Evolutionary conservation across 2,113 vertebrate species (phyloP).

Genomic region (Eurystomus gularis): DNA sequence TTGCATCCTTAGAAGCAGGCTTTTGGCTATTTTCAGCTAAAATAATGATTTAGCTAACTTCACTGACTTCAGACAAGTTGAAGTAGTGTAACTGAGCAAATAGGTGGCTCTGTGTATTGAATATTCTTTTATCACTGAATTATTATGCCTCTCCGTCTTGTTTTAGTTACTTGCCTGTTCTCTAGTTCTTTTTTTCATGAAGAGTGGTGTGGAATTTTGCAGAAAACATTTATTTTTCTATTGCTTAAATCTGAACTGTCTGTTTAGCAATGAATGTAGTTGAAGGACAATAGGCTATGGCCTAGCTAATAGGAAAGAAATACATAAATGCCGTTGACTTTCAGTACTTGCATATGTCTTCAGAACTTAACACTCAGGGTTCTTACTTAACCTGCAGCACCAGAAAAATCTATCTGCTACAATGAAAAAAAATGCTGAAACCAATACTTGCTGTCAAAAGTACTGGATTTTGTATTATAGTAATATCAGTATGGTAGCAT

Average conservation of each 20-base stretch:
- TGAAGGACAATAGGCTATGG: not conserved
- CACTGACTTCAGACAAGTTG: not conserved
- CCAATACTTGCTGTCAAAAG: not conserved
- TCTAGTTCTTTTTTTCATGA: not conserved
- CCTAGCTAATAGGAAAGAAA: not conserved
- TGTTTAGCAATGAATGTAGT: not conserved
- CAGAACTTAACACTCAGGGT: not conserved
- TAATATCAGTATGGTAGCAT: not conserved
- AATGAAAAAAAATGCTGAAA: not conserved
- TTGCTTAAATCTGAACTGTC: not conserved
- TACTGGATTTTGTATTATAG: conserved; percentile 8
- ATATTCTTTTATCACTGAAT: not conserved
- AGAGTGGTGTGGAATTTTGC: not conserved
- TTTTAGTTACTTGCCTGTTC: not conserved
- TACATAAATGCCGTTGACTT: not conserved
- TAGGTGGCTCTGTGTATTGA: not conserved
- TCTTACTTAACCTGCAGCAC: not conserved
- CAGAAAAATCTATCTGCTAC: not conserved
- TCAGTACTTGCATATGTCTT: not conserved
- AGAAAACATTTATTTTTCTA: not conserved
- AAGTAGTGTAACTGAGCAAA: not conserved
- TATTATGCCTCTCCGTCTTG: not conserved
- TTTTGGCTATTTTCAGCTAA: not conserved
- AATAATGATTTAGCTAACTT: not conserved
- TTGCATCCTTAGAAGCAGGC: not conserved